A percentile compares a stretch with the other conserved stretches of the same genome.
Conservation (phyloP, 2,113 vertebrate genomes). For the Tragelaphus scriptus region DNA sequence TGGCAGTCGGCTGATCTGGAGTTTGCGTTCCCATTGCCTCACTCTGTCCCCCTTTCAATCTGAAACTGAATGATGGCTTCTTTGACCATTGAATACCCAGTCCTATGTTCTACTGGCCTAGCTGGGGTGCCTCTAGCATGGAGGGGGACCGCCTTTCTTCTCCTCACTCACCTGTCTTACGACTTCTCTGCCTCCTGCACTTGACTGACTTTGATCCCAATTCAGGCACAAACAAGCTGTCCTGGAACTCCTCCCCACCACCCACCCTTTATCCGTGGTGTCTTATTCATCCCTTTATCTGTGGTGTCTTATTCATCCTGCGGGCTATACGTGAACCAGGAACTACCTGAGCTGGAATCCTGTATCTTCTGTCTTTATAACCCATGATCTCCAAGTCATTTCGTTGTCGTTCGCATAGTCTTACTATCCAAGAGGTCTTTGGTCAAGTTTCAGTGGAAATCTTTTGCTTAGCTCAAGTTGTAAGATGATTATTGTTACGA, state of each 20-base stretch:
- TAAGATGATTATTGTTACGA: background rate
- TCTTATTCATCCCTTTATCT: background rate
- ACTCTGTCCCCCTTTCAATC: background rate
- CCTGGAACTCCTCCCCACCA: background rate
- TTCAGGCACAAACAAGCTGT: background rate
- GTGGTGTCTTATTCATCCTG: background rate
- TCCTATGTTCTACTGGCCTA: background rate
- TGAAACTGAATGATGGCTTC: background rate
- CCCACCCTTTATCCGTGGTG: background rate
- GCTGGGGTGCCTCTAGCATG: background rate
- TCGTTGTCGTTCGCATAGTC: background rate
- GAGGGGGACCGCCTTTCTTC: background rate
- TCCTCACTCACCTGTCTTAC: background rate
- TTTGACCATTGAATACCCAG: too few relatives aligned
- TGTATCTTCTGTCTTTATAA: background rate
- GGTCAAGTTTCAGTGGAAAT: background rate
- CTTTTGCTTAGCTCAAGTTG: background rate
- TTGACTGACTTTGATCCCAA: background rate
- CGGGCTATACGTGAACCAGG: background rate
- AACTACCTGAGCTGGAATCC: background rate
- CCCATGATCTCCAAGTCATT: background rate
- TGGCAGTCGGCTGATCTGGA: background rate
- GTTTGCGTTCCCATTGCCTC: background rate
- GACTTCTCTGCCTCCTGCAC: background rate
- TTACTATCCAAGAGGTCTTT: background rate